Evolutionary conservation across 2,113 vertebrate species (phyloP).

Genomic region (Oryzias curvinotus): DNA sequence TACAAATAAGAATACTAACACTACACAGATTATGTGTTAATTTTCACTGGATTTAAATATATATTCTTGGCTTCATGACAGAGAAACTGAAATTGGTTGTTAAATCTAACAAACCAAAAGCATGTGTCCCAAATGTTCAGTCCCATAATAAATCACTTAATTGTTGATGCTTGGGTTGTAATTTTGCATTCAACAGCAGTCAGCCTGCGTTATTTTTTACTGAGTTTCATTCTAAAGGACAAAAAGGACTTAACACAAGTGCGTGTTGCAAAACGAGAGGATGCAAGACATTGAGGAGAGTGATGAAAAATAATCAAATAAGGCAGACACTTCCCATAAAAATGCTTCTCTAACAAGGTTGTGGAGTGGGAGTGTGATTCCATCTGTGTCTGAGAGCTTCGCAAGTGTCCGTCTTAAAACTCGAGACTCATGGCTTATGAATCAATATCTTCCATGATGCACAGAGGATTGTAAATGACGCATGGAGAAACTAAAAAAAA

Average conservation of each 20-base stretch:
- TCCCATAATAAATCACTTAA: slow-evolving; percentile 26
- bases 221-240: slow-evolving; percentile 18
- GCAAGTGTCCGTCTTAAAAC: slow-evolving; percentile 40
- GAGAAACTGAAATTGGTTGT: not conserved
- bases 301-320: slow-evolving; percentile 65
- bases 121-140: slow-evolving; percentile 21
- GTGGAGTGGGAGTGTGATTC: slow-evolving; percentile 53
- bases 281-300: slow-evolving; percentile 36
- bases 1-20: slow-evolving; percentile 9
- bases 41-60: slow-evolving; percentile 12
- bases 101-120: slow-evolving; percentile 9
- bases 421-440: slow-evolving; percentile 30
- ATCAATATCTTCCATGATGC: slow-evolving; percentile 28
- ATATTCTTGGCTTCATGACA: not conserved
- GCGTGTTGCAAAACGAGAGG: slow-evolving; percentile 8
- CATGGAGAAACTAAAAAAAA: not conserved
- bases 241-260: not conserved
- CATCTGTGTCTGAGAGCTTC: slow-evolving; percentile 56
- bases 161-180: not conserved
- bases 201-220: not conserved
- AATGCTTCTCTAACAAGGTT: slow-evolving; percentile 75
- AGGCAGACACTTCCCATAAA: slow-evolving; percentile 65
- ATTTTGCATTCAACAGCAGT: not conserved
- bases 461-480: not conserved
- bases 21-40: slow-evolving; percentile 19